A percentile compares a stretch with the other conserved stretches of the same genome.
phyloP scores from a whole-genome alignment of 2,113 vertebrate genomes.

The Tragelaphus strepsiceros region DNA sequence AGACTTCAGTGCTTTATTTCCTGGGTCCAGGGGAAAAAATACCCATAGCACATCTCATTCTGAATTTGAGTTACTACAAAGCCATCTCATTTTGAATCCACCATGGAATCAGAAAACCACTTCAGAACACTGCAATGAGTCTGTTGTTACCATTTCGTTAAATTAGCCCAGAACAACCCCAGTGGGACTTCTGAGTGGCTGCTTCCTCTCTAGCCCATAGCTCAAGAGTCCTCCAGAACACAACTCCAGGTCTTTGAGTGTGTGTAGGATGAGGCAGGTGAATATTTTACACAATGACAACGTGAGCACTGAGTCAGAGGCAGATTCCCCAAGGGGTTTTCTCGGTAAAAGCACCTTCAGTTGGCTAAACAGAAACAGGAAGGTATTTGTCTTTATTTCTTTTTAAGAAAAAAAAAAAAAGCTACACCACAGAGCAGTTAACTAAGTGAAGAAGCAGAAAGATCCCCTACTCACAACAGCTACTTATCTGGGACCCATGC shows the following conservation, averaged over 20 bases:
- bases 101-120: not conserved
- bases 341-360: not conserved
- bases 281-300: not conserved
- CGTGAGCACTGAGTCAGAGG: not conserved
- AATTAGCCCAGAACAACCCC: not conserved
- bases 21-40: slow-evolving; percentile 50
- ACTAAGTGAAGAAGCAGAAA: not conserved
- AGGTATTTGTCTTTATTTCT: not conserved
- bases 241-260: not conserved
- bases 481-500: not conserved
- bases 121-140: slow-evolving; percentile 38
- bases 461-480: not conserved
- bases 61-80: slow-evolving; percentile 52
- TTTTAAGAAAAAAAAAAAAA: not conserved
- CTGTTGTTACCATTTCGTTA: not conserved
- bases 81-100: slow-evolving; percentile 32
- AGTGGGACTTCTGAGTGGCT: not conserved
- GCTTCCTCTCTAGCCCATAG: not conserved
- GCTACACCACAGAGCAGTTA: not conserved
- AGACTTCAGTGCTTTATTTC: slow-evolving; percentile 48
- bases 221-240: slow-evolving; percentile 37
- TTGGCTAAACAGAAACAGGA: not conserved
- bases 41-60: slow-evolving; percentile 26
- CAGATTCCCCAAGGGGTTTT: not conserved
- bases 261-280: not conserved